Percentiles rank a stretch among this genome's conserved stretches.
Conservation (phyloP, 2,888 invertebrate genomes). For the Hoplodrina blanda region DNA sequence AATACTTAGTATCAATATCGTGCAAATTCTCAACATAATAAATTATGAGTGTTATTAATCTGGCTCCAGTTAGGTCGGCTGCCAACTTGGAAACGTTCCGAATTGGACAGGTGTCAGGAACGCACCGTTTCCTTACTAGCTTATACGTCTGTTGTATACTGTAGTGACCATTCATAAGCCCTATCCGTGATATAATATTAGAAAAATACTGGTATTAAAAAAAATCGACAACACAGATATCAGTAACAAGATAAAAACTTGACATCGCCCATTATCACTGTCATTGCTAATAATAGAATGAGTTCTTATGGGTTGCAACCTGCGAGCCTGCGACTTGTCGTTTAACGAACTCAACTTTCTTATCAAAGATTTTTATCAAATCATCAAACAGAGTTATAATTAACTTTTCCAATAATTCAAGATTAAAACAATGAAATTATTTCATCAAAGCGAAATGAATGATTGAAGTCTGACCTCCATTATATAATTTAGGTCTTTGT, state of each 20-base stretch:
- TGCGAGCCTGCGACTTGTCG: too few species aligned
- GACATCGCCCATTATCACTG: not conserved
- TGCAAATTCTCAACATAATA: conserved; percentile 2
- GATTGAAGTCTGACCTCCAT: conserved; percentile 5
- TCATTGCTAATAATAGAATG: not conserved
- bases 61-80: conserved; percentile 3
- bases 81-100: conserved; percentile 41
- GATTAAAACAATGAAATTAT: not conserved
- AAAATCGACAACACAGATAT: too few species aligned
- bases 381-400: not conserved
- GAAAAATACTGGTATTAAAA: too few species aligned
- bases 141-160: not conserved
- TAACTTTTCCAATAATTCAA: not conserved
- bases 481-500: conserved; percentile 10
- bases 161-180: conserved; percentile 7
- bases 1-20: not conserved
- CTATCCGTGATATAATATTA: too few species aligned
- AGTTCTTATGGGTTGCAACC: not conserved
- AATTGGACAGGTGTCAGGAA: conserved; percentile 49
- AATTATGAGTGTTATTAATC: conserved; percentile 37
- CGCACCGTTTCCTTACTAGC: conserved; percentile 5
- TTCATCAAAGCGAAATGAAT: conserved; percentile 5
- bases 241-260: too few species aligned
- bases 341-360: not conserved
- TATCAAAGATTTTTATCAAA: not conserved